Base-by-base conservation (phyloP, 2,888 invertebrate species). In the Eurytoma californica region DNA sequence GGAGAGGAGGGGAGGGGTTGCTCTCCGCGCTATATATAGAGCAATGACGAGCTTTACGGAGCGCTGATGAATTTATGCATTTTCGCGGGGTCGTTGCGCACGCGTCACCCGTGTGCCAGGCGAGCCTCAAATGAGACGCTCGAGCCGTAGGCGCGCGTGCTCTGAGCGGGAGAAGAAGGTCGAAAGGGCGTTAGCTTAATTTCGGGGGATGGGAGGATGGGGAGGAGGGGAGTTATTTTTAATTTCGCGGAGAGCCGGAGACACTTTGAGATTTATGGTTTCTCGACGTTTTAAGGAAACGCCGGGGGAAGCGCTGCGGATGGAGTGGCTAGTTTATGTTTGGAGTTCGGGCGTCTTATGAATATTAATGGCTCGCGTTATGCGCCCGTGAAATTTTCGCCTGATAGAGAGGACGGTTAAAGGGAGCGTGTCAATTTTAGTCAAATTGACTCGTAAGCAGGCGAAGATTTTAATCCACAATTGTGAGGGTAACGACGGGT, bases 41-140 rank as follows among this genome's bases (percentile, higher is more conserved):
- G 68, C 60, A 14, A 18, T 24, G n/a, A 30, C 16, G 53, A 24
- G 55, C 75, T 76, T 75, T 76, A 76, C 72, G 76, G 72, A 20
- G 57, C 68, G 13, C 51, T 79, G 76, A 80, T 76, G 80, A 76
- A 76, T 80, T 80, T 76, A 80, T 80, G 72, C 72, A 72, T 80
- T 70, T 39, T 65, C 63, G 57, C 60, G 67, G n/a, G 53, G n/a
- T 28, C 16, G 53, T 13, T 5, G 65, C 55, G 67, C 39, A 60
- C 60, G 20, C 49, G 14, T 4, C 49, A 28, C 55, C 55, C 65
- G 74, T 67, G 58, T 60, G 61, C 53, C 13, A n/a, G 47, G 47
- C 66, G 18, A 5, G 47, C 30, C 12, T 70, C 53, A 77, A 57
- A 77, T 55, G 55, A 57, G 60, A 51, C 20, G 60, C 49, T 75